Base-by-base conservation (phyloP, 1,140 invertebrate genomes). In the Liolophura sinensis region DNA sequence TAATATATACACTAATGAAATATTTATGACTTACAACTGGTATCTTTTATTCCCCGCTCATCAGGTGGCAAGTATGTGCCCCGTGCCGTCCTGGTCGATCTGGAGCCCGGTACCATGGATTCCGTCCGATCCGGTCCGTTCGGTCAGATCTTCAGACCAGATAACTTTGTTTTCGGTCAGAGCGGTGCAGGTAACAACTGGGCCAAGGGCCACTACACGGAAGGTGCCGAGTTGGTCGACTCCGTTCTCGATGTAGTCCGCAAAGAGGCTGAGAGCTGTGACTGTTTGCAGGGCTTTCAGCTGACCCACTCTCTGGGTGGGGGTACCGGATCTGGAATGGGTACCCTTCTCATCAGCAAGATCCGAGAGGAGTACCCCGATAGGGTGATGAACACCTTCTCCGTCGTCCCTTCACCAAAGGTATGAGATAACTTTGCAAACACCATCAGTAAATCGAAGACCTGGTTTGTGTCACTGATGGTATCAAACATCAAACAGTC, bases 31-130 rank as follows among this genome's bases (percentile, higher is more conserved):
- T 54, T 7, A 54, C 51, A 20, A 5, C 3, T 54, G n/a, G 7
- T 54, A 54, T 20, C 12, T 5, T 24, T 12, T n/a, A 54, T n/a
- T 12, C 51, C 7, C 20, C 25, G 9, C 16, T 40, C 52, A 60
- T 20, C 73, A 73, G 85, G 54, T 77, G 91, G 91, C 65, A 95
- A 95, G 85, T 96, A 95, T 82, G 94, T 97, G 27, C 94, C 95
- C 14, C 87, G 95, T 72, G 93, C 94, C 65, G 90, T 97, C 67
- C 87, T 96, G 7, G 90, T 97, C 51, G 95, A 97, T 85, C 84
- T 97, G 72, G 95, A 97, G 81, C 94, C 94, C 16, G 94, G 94
- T 66, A 96, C 94, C 55, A 96, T 97, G 93, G 94, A 96, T 84
- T 91, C 93, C 9, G 93, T 96, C 12, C 88, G 93, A 55, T 93